Evolutionary conservation across 2,113 vertebrate genomes (phyloP), one percentile per base, ranked within the genome.

Genomic region (Talpa occidentalis): DNA sequence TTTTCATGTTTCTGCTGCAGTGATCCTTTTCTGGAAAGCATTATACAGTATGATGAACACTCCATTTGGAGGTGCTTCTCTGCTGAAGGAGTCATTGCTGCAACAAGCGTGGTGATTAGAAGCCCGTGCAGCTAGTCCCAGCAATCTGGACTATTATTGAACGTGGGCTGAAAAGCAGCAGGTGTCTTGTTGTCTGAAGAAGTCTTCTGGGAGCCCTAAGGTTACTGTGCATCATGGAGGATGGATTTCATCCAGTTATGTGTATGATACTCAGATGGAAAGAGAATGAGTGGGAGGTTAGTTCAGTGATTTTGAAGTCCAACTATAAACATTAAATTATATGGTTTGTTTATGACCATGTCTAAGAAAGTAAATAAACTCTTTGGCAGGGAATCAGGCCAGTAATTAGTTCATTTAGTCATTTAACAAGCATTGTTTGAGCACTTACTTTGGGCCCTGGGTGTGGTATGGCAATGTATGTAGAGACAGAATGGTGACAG

Each of bases 241-340:
- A 76, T 49, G 32, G 37, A 44, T 76, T 64, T 88, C 69, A 91
- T 82, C 67, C 79, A 72, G 22, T 83, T 94, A 54, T 56, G 17
- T 84, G 49, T 64, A 82, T 9, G 16, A 72, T 94, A 22, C 24
- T 95, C n/a, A 80, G 17, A 79, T 77, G 88, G 37, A 95, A 88
- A 70, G 40, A 92, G 32, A 85, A 95, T 81, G 82, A 88, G 67
- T 49, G 42, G 69, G 73, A 74, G 35, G 32, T 56, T 85, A 59
- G 62, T 78, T 94, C n/a, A 86, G 26, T 74, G 89, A 87, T 72
- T 88, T 83, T 88, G 21, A 91, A 91, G 73, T 89, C 35, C 54
- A 95, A 28, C 88, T 78, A 88, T 35, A 74, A 78, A 94, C 42
- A 91, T 82, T 90, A 94, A 91, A 78, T 88, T 92, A 67, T 67